Conservation (phyloP, 1,140 invertebrate genomes). For the Araneus ventricosus region DNA sequence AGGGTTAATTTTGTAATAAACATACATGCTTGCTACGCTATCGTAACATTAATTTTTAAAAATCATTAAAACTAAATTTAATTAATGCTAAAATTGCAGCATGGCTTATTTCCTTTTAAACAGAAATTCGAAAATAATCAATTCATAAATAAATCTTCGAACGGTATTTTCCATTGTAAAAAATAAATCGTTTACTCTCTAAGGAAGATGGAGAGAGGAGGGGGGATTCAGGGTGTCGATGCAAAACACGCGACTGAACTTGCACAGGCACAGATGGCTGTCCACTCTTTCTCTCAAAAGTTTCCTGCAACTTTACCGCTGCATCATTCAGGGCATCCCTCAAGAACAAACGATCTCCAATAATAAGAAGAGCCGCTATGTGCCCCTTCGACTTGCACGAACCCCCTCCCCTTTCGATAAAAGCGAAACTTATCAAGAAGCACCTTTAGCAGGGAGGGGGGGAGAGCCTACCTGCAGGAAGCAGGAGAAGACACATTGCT, state of each 20-base stretch:
- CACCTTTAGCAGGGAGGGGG: background rate
- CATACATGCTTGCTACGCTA: too few species aligned
- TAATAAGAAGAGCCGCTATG: conserved; percentile 39
- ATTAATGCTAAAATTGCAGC: too few species aligned
- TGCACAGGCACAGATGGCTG: background rate
- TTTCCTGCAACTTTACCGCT: conserved; percentile 21
- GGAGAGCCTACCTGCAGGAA: conserved; percentile 40
- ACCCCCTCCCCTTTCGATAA: background rate
- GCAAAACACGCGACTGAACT: background rate
- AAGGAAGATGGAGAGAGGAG: background rate
- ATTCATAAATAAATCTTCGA: too few species aligned
- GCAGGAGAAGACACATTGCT: conserved; percentile 34
- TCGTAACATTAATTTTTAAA: too few species aligned
- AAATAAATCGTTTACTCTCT: background rate
- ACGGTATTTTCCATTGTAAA: background rate
- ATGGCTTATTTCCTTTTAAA: too few species aligned
- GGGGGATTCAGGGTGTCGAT: background rate
- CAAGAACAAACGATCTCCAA: background rate
- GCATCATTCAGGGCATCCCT: background rate
- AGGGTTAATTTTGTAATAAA: too few species aligned
- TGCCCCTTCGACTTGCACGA: background rate
- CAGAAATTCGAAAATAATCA: too few species aligned
- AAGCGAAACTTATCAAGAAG: conserved; percentile 49
- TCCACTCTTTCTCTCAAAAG: background rate
- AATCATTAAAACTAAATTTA: too few species aligned